Base-by-base conservation (phyloP, 2,113 vertebrate genomes). In the Jacana jacana region DNA sequence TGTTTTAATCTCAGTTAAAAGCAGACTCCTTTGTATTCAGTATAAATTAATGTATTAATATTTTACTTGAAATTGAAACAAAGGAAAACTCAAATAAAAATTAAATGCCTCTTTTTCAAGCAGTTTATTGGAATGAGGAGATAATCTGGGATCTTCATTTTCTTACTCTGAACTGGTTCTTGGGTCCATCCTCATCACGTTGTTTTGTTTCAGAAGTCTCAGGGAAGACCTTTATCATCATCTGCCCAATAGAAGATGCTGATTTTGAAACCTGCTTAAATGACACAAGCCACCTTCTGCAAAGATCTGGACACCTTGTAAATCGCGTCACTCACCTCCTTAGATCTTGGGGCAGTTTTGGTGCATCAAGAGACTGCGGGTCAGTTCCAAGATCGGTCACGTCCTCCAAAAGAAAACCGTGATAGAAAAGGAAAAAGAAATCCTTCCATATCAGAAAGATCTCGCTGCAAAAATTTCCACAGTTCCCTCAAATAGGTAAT, bases 401-500 rank as follows among this genome's bases (percentile, higher is more conserved):
- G 40, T 15, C 72, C 57, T 72, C 57, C 30, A 42, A 64, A 64
- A 42, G 37, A 55, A 79, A 79, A 39, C 1, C 0, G 71, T 57
- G 22, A 66, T 14, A 65, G 61, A 92, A 86, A 93, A 80, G 33
- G 76, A 76, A 88, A 83, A 69, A 86, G 13, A 81, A 69, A 95
- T 65, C 63, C 64, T 76, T 58, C 54, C n/a, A 42, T 58, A 76
- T 76, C 49, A 83, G 33, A 81, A 90, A 91, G 39, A 70, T 61
- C 49, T 65, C 69, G 27, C 51, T 61, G 68, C 33, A 91, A 72
- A 88, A 93, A 61, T 48, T 80, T 91, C 89, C 71, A 86, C 83
- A 65, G 52, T 91, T 73, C 60, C n/a, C 68, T 80, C 86, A 97
- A 86, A 77, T 84, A 96, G 86, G 93, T 93, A 89, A 83, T 78